Base-by-base conservation (phyloP, 2,888 invertebrate genomes). In the Drosophila setosimentum region DNA sequence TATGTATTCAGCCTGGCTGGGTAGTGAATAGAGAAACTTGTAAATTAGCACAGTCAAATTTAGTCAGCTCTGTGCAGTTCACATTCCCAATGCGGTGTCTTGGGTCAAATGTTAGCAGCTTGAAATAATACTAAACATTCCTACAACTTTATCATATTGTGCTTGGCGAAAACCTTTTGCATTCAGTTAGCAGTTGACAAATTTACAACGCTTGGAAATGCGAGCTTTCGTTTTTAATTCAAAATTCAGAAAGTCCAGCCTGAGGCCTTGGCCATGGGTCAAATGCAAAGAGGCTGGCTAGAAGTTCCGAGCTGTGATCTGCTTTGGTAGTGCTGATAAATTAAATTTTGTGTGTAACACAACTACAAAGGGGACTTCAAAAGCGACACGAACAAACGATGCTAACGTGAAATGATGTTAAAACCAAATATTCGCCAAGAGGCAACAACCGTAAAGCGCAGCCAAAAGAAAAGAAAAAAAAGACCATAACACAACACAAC, bases 291-390 rank as follows among this genome's bases (percentile, higher is more conserved):
- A 70, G 53, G 42, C 60, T 51, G 27, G 40, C 48, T n/a, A 24
- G n/a, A 30, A 27, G 57, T 30, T 40, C 30, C 29, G 50, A 60
- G 55, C 35, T 29, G 35, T 5, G 18, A 55, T 24, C n/a, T 48
- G 61, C 30, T 49, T 45, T 45, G 3, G 27, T 24, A 59, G 33
- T 61, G 78, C 42, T 50, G 50, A 33, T 48, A 81, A 78, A 82
- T 82, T 78, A 68, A 78, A 81, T 85, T 85, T 77, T 66, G 53
- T 37, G 37, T 68, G 62, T 58, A 65, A 57, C 29, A 45, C 37
- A 74, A 74, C 72, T 78, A 83, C 88, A 84, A 88, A 84, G 83
- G 67, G 66, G 30, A 76, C 87, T 83, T 84, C 89, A 84, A 84
- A 89, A 72, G 62, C 57, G 68, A 67, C 57, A 59, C 42, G 37